Conservation (phyloP, 2,888 invertebrate species). For the Amblyteles armatorius region DNA sequence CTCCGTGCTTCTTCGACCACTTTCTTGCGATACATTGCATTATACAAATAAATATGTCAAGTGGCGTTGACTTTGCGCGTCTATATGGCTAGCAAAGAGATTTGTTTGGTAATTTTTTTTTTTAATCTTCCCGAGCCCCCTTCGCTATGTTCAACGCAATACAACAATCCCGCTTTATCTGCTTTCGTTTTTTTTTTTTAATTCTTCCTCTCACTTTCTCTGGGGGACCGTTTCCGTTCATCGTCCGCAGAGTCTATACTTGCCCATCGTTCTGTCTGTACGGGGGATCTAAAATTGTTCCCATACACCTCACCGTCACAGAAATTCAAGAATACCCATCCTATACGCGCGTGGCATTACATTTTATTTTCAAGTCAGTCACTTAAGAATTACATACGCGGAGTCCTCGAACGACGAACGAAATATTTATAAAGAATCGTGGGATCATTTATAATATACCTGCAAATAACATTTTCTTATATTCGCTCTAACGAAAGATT, state of each 20-base stretch:
- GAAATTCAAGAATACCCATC: conserved; percentile 6
- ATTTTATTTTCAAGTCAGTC: conserved; percentile 24
- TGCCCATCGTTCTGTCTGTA: conserved; percentile 12
- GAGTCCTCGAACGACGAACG: conserved; percentile 24
- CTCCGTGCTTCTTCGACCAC: conserved; percentile 45
- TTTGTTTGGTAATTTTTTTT: conserved; percentile 3
- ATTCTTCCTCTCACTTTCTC: conserved; percentile 24
- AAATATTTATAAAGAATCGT: conserved; percentile 63
- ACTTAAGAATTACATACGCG: neutral
- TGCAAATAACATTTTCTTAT: conserved; percentile 43
- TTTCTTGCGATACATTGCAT: conserved; percentile 55
- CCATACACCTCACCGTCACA: conserved; percentile 11
- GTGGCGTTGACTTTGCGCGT: conserved; percentile 18
- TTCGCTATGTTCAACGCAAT: conserved; percentile 7
- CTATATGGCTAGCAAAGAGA: conserved; percentile 27
- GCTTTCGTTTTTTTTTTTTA: neutral
- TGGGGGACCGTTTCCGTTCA: neutral
- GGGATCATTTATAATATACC: conserved; percentile 56
- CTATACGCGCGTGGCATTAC: neutral
- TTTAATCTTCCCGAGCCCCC: neutral
- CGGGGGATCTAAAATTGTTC: neutral
- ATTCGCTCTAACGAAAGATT: conserved; percentile 47
- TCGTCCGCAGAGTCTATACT: conserved; percentile 5
- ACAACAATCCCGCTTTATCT: conserved; percentile 11
- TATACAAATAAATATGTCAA: conserved; percentile 53